These are phyloP conservation scores for Empidonax traillii DNA, from an alignment of 2,113 vertebrate genomes.

Conservation along the genomic window DNA sequence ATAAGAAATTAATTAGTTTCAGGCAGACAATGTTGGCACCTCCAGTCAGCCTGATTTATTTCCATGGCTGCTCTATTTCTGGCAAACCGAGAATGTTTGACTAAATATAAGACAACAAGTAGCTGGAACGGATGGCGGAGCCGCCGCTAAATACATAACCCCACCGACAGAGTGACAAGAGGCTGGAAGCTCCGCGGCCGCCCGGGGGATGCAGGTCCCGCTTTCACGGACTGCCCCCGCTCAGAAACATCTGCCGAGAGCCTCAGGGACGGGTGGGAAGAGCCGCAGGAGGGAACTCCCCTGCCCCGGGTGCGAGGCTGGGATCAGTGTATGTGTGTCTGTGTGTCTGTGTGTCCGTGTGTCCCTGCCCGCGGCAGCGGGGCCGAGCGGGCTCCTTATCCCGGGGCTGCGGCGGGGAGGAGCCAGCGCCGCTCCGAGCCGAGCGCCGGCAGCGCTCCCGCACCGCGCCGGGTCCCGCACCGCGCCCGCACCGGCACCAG, in stretches of 20 bases:
- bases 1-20: conserved; percentile 51
- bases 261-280: not conserved
- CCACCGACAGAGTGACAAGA: not conserved
- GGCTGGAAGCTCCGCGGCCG: not conserved
- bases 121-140: not conserved
- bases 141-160: not conserved
- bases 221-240: not conserved
- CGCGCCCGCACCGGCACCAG: rapidly evolving
- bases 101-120: conserved; percentile 10
- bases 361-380: not conserved
- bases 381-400: not conserved
- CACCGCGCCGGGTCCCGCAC: not conserved
- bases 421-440: conserved; percentile 9
- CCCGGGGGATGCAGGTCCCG: not conserved
- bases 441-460: too few species aligned
- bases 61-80: conserved; percentile 28
- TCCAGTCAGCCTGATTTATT: conserved; percentile 48
- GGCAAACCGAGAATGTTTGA: not conserved
- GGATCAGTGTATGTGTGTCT: rapidly evolving
- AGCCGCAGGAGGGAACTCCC: not conserved
- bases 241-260: rapidly evolving
- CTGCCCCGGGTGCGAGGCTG: rapidly evolving
- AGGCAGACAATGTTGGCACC: conserved; percentile 40
- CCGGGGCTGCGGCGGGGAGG: conserved; percentile 49
- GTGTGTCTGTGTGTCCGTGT: not conserved